Base-by-base conservation (phyloP, 1,140 invertebrate genomes). In the Drosophila insularis region DNA sequence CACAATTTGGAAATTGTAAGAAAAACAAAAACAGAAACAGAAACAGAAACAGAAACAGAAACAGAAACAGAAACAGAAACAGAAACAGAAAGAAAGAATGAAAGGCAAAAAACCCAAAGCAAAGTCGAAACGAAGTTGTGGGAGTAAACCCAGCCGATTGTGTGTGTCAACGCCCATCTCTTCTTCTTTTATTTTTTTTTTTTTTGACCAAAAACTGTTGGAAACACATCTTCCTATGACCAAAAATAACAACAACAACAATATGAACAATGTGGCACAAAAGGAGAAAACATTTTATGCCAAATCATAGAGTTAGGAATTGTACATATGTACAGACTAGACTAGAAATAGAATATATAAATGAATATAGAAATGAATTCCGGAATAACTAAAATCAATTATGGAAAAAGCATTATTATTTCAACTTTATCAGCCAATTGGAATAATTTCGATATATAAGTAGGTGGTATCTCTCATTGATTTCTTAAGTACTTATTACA, bases 211-310 rank as follows among this genome's bases (percentile, higher is more conserved):
- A 61, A 68, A 59, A 82, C 63, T 71, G 65, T 75, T 74, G 74
- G 68, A 65, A 82, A 78, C 65, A 61, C 37, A 56, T 37, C 17
- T 50, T 19, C 17, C 43, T 46, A 46, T 46, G 43, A 79, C 66
- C 55, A 70, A 46, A 43, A 19, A 13, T 17, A 21, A 53, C 8
- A 32, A 32, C 32, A 35, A 35, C 23, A 68, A 62, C 60, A 31
- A 58, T 35, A 43, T n/a, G 39, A 37, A 62, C 13, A 50, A 50
- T 50, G 43, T 46, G 43, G 7, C 56, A 59, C 21, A 39, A 54
- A 59, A 32, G 71, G 68, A 70, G 67, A 77, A 78, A 64, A 81
- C 65, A 86, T 87, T 86, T 85, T 74, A 86, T 81, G 74, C 59
- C 40, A 64, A 63, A 87, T 78, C 63, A 46, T 11, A 21, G 54